phyloP scores from a whole-genome alignment of 2,113 vertebrate species.

The Natator depressus region DNA sequence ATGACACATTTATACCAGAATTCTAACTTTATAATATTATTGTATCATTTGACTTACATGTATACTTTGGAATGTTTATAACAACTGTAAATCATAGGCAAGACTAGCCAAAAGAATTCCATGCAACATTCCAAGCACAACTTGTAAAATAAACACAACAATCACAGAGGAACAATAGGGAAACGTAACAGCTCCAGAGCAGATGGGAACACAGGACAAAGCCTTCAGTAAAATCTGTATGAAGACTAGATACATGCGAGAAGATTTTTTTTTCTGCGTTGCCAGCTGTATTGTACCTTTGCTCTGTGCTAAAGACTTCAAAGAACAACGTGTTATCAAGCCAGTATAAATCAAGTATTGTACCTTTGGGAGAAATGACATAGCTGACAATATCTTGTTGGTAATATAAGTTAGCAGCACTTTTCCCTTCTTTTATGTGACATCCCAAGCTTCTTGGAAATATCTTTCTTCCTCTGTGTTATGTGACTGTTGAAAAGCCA shows the following conservation, averaged over 20 bases:
- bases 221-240: not conserved
- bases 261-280: fast-evolving
- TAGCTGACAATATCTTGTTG: not conserved
- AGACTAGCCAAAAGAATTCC: conserved; percentile 65
- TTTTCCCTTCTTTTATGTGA: fast-evolving
- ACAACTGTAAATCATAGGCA: conserved; percentile 78
- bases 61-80: conserved; percentile 82
- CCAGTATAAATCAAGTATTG: fast-evolving
- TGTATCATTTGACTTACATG: conserved; percentile 79
- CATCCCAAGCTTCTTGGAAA: not conserved
- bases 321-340: fast-evolving
- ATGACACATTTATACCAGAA: conserved; percentile 79
- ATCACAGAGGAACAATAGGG: conserved; percentile 61
- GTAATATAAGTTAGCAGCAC: fast-evolving
- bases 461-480: not conserved
- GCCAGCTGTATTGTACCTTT: fast-evolving
- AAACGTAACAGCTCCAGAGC: not conserved
- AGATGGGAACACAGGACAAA: not conserved
- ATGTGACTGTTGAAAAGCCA: not conserved
- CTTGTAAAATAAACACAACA: conserved; percentile 78
- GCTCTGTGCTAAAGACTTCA: not conserved
- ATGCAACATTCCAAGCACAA: conserved; percentile 74
- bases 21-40: conserved; percentile 77
- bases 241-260: not conserved
- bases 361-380: not conserved